Conservation (phyloP, 2,888 invertebrate species). For the Gerris lacustris region DNA sequence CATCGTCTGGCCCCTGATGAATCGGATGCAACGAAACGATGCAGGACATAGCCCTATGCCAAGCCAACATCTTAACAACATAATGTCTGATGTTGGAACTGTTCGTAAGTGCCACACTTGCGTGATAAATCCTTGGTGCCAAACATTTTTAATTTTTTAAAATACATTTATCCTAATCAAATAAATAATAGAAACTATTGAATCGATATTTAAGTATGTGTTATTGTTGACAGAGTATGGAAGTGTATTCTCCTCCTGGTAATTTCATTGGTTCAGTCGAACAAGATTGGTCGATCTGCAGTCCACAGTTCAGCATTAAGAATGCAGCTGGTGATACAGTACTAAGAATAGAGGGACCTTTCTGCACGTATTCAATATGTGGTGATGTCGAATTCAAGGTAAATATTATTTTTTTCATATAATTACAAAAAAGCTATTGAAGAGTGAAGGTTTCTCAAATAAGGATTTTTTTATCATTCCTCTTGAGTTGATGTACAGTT, state of each 20-base stretch:
- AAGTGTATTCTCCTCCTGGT: conserved; percentile 62
- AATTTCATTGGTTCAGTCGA: conserved; percentile 56
- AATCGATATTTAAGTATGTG: too few relatives aligned
- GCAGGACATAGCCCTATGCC: too few relatives aligned
- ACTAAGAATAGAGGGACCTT: conserved; percentile 65
- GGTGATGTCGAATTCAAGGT: conserved; percentile 77
- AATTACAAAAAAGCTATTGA: neutral
- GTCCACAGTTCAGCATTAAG: conserved; percentile 59
- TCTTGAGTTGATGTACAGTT: conserved; percentile 17
- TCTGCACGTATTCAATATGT: conserved; percentile 50
- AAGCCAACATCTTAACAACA: too few relatives aligned
- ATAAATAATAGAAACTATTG: too few relatives aligned
- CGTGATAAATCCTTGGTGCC: too few relatives aligned
- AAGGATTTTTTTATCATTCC: conserved; percentile 9
- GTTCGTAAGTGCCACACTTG: too few relatives aligned
- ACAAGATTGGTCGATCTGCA: conserved; percentile 63
- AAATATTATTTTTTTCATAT: conserved; percentile 31
- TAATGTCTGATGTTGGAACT: too few relatives aligned
- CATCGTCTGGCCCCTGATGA: too few relatives aligned
- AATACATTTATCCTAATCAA: too few relatives aligned
- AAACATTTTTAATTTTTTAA: too few relatives aligned
- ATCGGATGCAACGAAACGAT: too few relatives aligned
- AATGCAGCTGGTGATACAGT: conserved; percentile 63
- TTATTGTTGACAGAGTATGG: conserved; percentile 49
- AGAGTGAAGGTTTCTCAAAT: neutral